phyloP scores from a whole-genome alignment of 2,113 vertebrate genomes.

The Tragelaphus scriptus region DNA sequence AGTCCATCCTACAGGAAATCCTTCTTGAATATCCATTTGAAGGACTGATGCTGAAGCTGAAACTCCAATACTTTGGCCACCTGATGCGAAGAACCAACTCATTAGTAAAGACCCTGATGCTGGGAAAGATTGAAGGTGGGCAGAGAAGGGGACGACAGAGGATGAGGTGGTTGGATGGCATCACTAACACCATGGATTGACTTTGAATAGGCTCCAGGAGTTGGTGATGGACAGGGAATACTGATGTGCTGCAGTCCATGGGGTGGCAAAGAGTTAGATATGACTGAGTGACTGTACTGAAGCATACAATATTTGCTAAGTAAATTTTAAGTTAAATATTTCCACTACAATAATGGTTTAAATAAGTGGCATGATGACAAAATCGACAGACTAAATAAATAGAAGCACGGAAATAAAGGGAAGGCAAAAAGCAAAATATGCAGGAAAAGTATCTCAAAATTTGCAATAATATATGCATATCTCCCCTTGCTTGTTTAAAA shows the following conservation, averaged over 20 bases:
- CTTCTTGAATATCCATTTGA: neutral
- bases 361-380: neutral
- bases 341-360: neutral
- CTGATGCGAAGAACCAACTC: neutral
- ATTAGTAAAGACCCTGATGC: neutral
- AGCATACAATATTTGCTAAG: neutral
- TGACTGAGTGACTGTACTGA: neutral
- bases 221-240: neutral
- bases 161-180: neutral
- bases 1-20: neutral
- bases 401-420: neutral
- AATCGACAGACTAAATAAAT: neutral
- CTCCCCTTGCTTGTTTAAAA: conserved; percentile 60
- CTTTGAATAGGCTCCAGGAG: neutral
- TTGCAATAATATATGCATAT: neutral
- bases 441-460: neutral
- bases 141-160: rapidly evolving
- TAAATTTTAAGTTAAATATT: neutral
- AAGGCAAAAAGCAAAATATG: neutral
- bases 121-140: neutral
- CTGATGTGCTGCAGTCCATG: neutral
- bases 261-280: neutral
- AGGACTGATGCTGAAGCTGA: neutral
- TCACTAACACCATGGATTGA: neutral
- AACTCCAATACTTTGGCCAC: neutral